Evolutionary conservation across 2,888 invertebrate species (phyloP), one percentile per base, ranked within the genome.

Genomic region (Leptopterna dolabrata): DNA sequence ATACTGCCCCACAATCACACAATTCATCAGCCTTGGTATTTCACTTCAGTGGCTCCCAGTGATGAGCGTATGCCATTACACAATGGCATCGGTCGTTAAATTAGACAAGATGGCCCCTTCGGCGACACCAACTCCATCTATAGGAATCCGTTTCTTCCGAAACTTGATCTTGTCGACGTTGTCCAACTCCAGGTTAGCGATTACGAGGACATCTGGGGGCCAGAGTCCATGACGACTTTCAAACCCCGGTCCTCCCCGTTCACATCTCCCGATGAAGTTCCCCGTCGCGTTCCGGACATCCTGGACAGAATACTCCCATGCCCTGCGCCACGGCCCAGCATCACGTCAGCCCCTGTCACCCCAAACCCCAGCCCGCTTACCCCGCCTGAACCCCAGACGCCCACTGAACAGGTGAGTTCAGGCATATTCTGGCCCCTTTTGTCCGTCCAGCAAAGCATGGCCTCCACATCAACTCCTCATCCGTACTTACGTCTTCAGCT

Each of bases 151-250:
- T 51, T 51, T n/a, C n/a, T 16, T 24, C 63, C 9, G 24, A 63
- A 24, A 63, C 24, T 63, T 63, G 63, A 63, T 24, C 63, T 63
- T 24, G 1, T 11, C 19, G 63, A 11, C 63, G 24, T 63, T 51
- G 51, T 70, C n/a, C 16, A n/a, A 84, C 83, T 86, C 14, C 47
- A 90, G 90, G 89, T 96, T 76, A 97, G 97, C 90, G 98, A 98
- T 92, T 98, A 98, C 91, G 98, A 98, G 92, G 98, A 98, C 91
- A 95, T 98, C 90, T 98, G 98, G 98, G 95, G 95, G 89, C 94
- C 95, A 85, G 94, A 95, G 89, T 89, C 90, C 73, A 86, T 91
- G 87, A 89, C 90, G 11, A 91, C 91, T 7, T 91, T 91, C 88
- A 91, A 91, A 88, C 91, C 91, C 6, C 89, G 89, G 13, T 90